A percentile compares a stretch with the other conserved stretches of the same genome.
These are phyloP conservation scores for Unio delphinus DNA, from an alignment of 2,888 invertebrate species.

Conservation along the genomic window DNA sequence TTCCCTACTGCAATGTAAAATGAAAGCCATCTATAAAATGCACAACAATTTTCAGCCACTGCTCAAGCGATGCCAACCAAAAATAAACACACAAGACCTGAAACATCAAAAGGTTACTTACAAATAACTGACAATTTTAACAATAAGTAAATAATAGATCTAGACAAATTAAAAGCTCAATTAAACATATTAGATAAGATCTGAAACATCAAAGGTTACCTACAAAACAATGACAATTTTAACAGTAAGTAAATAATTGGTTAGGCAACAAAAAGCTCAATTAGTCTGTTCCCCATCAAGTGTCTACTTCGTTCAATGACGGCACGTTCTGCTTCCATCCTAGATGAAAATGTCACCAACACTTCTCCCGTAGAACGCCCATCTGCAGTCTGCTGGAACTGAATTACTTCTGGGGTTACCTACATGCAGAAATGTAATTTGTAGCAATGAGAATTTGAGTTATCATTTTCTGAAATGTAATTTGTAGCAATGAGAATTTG, in stretches of 20 bases:
- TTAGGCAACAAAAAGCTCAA: slow-evolving; percentile 72
- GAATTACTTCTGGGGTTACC: slow-evolving; percentile 73
- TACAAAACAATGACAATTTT: background rate
- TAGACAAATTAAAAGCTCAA: slow-evolving; percentile 72
- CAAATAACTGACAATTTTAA: background rate
- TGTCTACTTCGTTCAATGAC: slow-evolving; percentile 72
- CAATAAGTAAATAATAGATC: background rate
- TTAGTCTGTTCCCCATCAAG: slow-evolving; percentile 71
- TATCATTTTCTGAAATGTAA: too few species aligned
- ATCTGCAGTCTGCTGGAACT: slow-evolving; percentile 71
- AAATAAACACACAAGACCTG: too few species aligned
- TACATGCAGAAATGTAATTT: slow-evolving; percentile 33
- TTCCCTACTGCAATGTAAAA: too few species aligned
- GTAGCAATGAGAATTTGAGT: too few species aligned
- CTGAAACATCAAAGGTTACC: too few species aligned
- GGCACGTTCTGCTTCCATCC: slow-evolving; percentile 73
- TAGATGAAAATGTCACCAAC: slow-evolving; percentile 70
- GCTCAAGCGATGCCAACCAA: too few species aligned
- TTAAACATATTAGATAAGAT: slow-evolving; percentile 26
- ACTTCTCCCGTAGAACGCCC: slow-evolving; percentile 73
- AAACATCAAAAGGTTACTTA: too few species aligned
- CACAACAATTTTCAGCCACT: too few species aligned
- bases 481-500: too few species aligned
- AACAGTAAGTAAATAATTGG: background rate
- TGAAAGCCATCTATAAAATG: too few species aligned